Conservation (phyloP, 2,113 vertebrate species). For the Zosterops japonicus region DNA sequence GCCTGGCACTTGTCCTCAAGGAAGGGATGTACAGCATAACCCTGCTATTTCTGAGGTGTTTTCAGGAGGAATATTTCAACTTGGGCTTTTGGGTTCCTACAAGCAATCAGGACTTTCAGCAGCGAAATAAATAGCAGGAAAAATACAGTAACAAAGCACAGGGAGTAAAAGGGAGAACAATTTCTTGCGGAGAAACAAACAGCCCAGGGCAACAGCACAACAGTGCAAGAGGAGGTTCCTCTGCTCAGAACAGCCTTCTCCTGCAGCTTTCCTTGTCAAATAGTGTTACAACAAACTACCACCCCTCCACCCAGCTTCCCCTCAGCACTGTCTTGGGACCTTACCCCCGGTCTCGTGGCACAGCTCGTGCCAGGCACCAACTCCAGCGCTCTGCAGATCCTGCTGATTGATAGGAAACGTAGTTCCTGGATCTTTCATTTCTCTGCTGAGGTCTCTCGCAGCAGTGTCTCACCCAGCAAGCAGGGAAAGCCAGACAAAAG, state of each 20-base stretch:
- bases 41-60: neutral
- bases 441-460: accelerated
- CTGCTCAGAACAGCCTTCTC: neutral
- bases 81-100: neutral
- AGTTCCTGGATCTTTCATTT: neutral
- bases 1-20: neutral
- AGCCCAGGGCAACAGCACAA: no score
- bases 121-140: neutral
- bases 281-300: neutral
- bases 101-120: neutral
- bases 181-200: neutral
- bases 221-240: neutral
- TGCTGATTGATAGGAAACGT: accelerated
- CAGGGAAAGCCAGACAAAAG: neutral
- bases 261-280: neutral
- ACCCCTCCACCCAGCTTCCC: accelerated
- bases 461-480: neutral
- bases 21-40: neutral
- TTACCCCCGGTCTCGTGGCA: accelerated
- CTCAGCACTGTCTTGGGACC: neutral
- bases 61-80: neutral
- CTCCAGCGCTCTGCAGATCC: neutral
- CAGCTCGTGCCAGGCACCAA: neutral
- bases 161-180: neutral
- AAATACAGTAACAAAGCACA: neutral